Base-by-base conservation (phyloP, 1,140 invertebrate genomes). In the Telenomus remus region DNA sequence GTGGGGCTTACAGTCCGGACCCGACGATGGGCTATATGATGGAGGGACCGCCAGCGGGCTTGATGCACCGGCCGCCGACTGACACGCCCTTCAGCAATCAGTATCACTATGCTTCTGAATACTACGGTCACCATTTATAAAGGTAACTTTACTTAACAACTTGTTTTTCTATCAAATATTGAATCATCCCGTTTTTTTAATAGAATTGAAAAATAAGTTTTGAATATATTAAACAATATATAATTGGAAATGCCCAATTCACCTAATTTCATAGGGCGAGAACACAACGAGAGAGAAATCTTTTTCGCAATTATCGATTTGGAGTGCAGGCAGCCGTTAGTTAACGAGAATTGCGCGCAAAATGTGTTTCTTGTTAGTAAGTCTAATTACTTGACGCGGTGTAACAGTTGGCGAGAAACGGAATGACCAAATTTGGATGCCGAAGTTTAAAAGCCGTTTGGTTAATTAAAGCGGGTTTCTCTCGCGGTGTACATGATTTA, bases 21-120 rank as follows among this genome's bases (percentile, higher is more conserved):
- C 94, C 94, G 80, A 92, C 93, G 83, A 97, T 97, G 94, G 95
- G 95, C 81, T 98, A 97, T 91, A 97, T 97, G 95, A 96, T 97
- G 95, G 96, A 97, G 89, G 95, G 95, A 81, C 95, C 96, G 89
- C 91, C 92, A 83, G 94, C 94, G 85, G 85, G 85, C 74, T 96
- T 97, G 95, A 97, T 97, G 94, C 95, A 96, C 90, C 93, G 95
- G 89, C 94, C 95, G 82, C 95, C 95, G 78, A 94, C 94, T 82
- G 95, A 96, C 90, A 93, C 94, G 54, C 91, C 92, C 89, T 96
- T 95, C 92, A 94, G 95, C 90, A 94, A 95, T 89, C 94, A 95
- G 86, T 96, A 96, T 90, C 94, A 96, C 87, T 96, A 96, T 89
- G 93, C 94, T 76, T 92, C 94, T 69, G 94, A 96, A 88, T 96